Base-by-base conservation (phyloP, 2,113 vertebrate species). In the Isichthys henryi region DNA sequence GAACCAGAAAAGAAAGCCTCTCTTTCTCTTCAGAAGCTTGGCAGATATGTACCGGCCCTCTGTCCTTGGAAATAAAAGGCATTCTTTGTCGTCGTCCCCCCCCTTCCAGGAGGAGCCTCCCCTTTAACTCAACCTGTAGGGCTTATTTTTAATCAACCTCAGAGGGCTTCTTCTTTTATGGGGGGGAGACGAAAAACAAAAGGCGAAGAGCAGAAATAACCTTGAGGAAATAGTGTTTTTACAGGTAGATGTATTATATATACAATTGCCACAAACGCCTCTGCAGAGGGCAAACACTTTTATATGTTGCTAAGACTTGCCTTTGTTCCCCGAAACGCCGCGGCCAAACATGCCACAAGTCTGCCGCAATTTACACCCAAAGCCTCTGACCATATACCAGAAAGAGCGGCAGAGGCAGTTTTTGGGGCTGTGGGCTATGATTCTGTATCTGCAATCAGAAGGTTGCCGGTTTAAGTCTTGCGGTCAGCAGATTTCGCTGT, bases 101-200 rank as follows among this genome's bases (percentile, higher is more conserved):
- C 2, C 27, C 45, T 13, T 43, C 27, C 58, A 52, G 56, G 82
- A 43, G 46, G 27, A 11, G 27, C 27, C 39, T 50, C 49, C 21
- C 86, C 56, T 50, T 23, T 74, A 86, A 86, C 83, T 43, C 84
- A 86, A 70, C 56, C 58, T 58, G 15, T 27, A 9, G 52, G 45
- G 43, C 27, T 89, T 89, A 17, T 45, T 66, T 85, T 85, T 62
- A 86, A 89, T 86, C 70, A 89, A 17, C 27, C 45, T 56, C 52
- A 1, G 15, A 80, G 82, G 77, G 49, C 45, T 77, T 80, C 21
- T 27, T 88, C 62, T 5, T 80, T 43, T 17, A 43, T 49, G 49
- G 17, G 45, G 45, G 70, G 31, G n/a, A 23, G 43, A n/a, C 56
- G 7, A 62, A 62, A 62, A 62, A 62, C 23, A 62, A 23, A 83